Evolutionary conservation across 2,113 vertebrate genomes (phyloP).

Genomic region (Haliaeetus leucogaster): DNA sequence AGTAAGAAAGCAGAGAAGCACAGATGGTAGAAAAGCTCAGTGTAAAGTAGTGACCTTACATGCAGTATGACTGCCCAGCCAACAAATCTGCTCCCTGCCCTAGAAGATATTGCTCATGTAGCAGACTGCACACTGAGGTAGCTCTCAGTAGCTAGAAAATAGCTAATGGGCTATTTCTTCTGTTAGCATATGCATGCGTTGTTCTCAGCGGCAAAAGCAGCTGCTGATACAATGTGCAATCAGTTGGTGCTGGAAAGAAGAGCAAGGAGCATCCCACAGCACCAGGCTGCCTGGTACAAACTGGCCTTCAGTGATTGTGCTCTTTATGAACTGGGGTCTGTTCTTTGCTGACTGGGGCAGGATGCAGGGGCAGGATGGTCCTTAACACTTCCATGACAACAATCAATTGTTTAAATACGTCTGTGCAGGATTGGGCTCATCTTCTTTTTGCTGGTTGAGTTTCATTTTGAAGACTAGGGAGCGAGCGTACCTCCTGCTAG

Average conservation of each 20-base stretch:
- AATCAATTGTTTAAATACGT: background rate
- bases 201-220: background rate
- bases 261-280: background rate
- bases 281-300: background rate
- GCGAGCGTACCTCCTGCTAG: background rate
- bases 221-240: background rate
- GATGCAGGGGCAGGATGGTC: background rate
- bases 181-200: background rate
- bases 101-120: background rate
- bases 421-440: background rate
- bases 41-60: background rate
- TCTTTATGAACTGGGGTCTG: background rate
- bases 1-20: background rate
- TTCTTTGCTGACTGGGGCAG: background rate
- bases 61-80: background rate
- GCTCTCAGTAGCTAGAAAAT: background rate
- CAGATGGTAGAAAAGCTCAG: conserved; percentile 14
- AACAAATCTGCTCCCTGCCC: background rate
- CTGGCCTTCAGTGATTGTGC: background rate
- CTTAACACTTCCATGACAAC: background rate
- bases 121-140: background rate
- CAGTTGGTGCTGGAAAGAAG: background rate
- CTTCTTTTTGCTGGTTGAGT: background rate
- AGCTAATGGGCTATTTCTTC: background rate
- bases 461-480: background rate